Conservation (phyloP, 2,113 vertebrate genomes). For the Girardinichthys multiradiatus region DNA sequence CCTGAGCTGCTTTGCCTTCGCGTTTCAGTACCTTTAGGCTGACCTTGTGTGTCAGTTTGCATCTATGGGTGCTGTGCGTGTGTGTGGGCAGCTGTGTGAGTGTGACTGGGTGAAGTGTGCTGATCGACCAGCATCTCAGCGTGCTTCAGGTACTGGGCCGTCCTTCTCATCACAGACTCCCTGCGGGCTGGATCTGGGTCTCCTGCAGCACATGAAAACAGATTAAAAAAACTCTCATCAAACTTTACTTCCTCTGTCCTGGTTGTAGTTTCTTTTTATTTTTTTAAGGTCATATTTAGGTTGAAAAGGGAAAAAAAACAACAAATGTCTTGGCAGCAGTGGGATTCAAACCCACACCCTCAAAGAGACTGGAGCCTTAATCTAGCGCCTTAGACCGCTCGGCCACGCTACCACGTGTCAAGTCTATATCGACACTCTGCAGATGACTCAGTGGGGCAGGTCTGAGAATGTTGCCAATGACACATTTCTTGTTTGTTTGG, state of each 20-base stretch:
- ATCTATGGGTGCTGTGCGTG: slow-evolving; percentile 27
- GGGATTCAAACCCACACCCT: slow-evolving; percentile 51
- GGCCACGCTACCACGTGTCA: neutral
- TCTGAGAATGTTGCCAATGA: neutral
- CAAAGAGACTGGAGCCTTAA: slow-evolving; percentile 84
- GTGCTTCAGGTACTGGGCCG: slow-evolving; percentile 85
- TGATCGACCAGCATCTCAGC: slow-evolving; percentile 82
- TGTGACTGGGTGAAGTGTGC: slow-evolving; percentile 66
- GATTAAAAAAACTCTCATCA: accelerated
- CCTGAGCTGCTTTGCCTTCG: slow-evolving; percentile 41
- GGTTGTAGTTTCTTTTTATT: too few relatives aligned
- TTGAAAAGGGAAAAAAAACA: neutral
- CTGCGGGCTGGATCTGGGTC: slow-evolving; percentile 81
- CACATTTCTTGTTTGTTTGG: neutral
- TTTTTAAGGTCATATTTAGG: neutral
- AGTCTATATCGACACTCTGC: too few relatives aligned
- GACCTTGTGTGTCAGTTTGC: neutral
- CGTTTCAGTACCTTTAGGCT: neutral
- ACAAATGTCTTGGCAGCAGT: neutral
- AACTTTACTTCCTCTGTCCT: neutral
- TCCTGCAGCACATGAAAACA: slow-evolving; percentile 66
- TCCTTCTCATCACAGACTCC: slow-evolving; percentile 85
- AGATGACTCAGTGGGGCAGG: neutral
- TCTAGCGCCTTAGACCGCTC: slow-evolving; percentile 80
- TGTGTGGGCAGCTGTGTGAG: slow-evolving; percentile 15